These are phyloP conservation scores for Phthorimaea operculella DNA, from an alignment of 1,140 invertebrate species.

Conservation along the genomic window DNA sequence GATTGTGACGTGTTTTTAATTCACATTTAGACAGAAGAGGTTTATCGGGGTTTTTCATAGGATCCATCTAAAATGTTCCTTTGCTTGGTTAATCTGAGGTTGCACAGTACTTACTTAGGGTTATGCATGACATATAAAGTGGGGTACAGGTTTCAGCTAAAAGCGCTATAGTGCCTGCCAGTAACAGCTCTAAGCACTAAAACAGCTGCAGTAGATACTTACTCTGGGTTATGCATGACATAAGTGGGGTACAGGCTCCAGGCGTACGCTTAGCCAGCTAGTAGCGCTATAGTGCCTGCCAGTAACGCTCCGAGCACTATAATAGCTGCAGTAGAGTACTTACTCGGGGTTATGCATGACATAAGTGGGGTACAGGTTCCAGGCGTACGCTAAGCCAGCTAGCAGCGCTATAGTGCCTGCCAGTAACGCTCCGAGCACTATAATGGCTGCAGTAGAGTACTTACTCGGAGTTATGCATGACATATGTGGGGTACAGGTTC, in stretches of 20 bases:
- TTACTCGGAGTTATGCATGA: constrained; percentile 48
- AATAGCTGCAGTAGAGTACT: constrained; percentile 12
- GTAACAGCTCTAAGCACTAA: constrained; percentile 24
- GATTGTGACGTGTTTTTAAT: no score
- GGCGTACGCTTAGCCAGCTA: constrained; percentile 33
- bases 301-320: constrained; percentile 27
- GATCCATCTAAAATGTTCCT: no score
- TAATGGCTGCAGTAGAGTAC: constrained; percentile 11
- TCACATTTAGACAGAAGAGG: no score
- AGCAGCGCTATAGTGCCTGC: constrained; percentile 17
- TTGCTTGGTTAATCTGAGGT: no score
- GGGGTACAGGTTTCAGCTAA: constrained; percentile 35
- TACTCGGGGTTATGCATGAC: constrained; percentile 49
- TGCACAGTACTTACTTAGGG: constrained; percentile 46
- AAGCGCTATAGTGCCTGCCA: constrained; percentile 19
- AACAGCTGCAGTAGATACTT: constrained; percentile 11
- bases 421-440: constrained; percentile 30
- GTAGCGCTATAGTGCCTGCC: constrained; percentile 16
- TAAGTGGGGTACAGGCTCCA: constrained; percentile 44
- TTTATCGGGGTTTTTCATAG: no score
- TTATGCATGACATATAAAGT: constrained; percentile 46
- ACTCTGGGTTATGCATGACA: constrained; percentile 49
- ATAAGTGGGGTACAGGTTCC: constrained; percentile 41
- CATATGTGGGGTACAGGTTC: constrained; percentile 41
- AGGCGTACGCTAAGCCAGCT: constrained; percentile 35